A percentile compares a stretch with the other conserved stretches of the same genome.
phyloP scores from a whole-genome alignment of 2,797 vertebrate genomes.

The Semotilus atromaculatus region DNA sequence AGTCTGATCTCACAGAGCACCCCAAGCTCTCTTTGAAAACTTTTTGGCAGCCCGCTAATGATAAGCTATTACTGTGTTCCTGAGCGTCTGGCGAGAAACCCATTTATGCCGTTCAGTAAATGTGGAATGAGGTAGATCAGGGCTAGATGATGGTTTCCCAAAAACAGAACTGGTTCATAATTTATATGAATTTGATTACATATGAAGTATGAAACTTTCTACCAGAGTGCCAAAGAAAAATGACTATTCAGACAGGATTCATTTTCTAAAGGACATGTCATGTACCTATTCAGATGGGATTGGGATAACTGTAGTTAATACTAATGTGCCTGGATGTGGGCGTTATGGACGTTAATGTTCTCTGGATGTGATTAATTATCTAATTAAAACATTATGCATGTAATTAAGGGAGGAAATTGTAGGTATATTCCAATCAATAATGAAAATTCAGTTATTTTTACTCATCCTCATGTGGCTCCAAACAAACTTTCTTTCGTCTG shows the following conservation, averaged over 20 bases:
- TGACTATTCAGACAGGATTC: conserved; percentile 1
- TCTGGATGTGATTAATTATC: conserved; percentile 2
- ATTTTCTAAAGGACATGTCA: conserved; percentile 6
- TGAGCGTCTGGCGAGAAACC: conserved; percentile 33
- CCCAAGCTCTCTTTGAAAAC: conserved; percentile 56
- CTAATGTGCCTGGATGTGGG: conserved; percentile 21
- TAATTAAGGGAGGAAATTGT: conserved; percentile 24
- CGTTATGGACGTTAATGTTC: background rate
- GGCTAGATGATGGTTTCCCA: conserved; percentile 22
- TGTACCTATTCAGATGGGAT: background rate
- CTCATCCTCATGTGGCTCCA: background rate
- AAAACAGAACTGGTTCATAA: conserved; percentile 37
- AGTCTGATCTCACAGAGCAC: conserved; percentile 47
- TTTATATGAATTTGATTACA: conserved; percentile 33
- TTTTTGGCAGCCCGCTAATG: conserved; percentile 46
- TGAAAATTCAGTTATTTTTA: conserved; percentile 28
- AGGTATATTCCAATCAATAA: conserved; percentile 23
- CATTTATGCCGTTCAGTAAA: conserved; percentile 38
- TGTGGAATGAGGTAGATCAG: conserved; percentile 29
- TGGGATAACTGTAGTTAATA: background rate
- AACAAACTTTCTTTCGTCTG: background rate
- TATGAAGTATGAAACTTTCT: conserved; percentile 30
- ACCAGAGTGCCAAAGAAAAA: conserved; percentile 2
- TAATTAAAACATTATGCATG: conserved; percentile 28
- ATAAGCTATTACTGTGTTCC: conserved; percentile 53